Evolutionary conservation across 2,888 invertebrate genomes (phyloP).

Genomic region (Nemoura dubitans): DNA sequence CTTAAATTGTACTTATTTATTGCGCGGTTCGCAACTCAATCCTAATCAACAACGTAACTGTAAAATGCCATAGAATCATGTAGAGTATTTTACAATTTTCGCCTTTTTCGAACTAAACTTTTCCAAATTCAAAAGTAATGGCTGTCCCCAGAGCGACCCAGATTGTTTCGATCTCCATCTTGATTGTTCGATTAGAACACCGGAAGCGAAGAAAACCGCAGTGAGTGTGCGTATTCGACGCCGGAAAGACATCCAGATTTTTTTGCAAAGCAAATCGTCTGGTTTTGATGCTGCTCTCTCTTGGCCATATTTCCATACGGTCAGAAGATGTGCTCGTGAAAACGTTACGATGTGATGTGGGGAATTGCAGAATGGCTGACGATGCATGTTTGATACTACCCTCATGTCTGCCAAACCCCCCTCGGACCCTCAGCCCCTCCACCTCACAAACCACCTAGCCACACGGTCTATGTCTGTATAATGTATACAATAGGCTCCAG

Average conservation of each 20-base stretch:
- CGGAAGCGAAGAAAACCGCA: background rate
- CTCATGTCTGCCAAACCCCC: background rate
- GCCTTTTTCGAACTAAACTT: no score
- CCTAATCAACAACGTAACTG: no score
- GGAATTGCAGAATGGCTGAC: conserved; percentile 19
- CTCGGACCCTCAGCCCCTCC: background rate
- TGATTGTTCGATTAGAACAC: background rate
- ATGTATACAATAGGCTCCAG: background rate
- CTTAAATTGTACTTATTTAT: background rate
- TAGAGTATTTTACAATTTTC: no score
- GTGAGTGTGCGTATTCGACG: background rate
- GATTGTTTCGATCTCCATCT: no score
- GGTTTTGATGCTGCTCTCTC: background rate
- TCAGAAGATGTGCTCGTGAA: background rate
- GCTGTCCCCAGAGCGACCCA: no score
- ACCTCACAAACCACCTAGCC: background rate
- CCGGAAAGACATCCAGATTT: background rate
- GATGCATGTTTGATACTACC: conserved; percentile 16
- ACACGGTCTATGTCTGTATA: background rate
- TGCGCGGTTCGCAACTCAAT: background rate
- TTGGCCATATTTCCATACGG: background rate
- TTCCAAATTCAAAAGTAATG: no score
- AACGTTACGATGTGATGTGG: background rate
- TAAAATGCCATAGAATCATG: no score
- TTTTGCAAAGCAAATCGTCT: background rate